Conservation (phyloP, 2,113 vertebrate genomes). For the Corythornis madagascariensis region DNA sequence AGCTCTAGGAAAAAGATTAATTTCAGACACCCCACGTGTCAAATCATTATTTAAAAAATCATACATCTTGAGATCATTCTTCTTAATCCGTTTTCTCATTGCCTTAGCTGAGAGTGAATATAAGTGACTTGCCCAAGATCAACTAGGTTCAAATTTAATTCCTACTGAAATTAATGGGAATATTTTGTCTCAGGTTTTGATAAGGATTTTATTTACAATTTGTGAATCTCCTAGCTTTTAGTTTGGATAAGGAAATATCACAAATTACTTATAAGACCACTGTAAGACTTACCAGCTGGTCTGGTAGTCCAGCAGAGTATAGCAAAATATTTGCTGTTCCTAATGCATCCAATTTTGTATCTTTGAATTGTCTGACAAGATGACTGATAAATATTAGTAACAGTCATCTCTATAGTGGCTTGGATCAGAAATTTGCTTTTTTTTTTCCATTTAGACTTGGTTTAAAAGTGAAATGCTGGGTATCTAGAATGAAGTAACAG, state of each 20-base stretch:
- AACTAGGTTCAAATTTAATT: neutral
- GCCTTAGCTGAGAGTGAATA: neutral
- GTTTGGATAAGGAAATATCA: neutral
- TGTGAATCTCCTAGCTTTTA: neutral
- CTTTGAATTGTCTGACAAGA: neutral
- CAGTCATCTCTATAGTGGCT: neutral
- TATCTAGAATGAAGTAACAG: slow-evolving; percentile 18
- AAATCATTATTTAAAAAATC: neutral
- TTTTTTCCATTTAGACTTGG: slow-evolving; percentile 13
- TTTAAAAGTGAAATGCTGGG: neutral
- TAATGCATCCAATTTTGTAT: neutral
- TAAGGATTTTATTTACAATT: neutral
- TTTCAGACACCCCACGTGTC: neutral
- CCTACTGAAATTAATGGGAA: neutral
- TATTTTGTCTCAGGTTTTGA: neutral
- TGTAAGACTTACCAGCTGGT: neutral
- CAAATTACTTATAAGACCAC: neutral
- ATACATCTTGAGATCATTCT: neutral
- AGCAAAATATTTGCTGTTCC: neutral
- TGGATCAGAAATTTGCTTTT: neutral
- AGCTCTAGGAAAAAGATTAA: neutral
- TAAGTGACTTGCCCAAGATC: neutral
- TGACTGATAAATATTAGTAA: neutral
- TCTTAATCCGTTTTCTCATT: neutral
- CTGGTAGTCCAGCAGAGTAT: neutral